Conservation (phyloP, 1,140 invertebrate species). For the Ceratina calcarata region DNA sequence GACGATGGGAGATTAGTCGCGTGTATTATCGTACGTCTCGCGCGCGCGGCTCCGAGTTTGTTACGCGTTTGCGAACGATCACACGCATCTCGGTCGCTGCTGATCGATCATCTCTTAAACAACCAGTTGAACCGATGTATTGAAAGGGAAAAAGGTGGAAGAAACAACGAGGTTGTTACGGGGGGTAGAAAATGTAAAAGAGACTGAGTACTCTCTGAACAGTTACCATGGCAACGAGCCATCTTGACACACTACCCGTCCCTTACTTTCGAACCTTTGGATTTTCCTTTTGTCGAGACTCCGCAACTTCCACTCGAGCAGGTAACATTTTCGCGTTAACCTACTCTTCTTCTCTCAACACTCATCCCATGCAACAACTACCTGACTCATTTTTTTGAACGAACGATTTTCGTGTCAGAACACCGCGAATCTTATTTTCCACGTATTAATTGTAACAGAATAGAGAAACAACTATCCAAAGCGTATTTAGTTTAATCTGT, state of each 20-base stretch:
- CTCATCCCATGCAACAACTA: not conserved
- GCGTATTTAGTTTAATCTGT: no score
- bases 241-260: slow-evolving; percentile 72
- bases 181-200: slow-evolving; percentile 50
- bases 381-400: not conserved
- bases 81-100: not conserved
- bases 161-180: slow-evolving; percentile 39
- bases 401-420: no score
- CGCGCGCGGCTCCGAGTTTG: not conserved
- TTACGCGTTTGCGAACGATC: not conserved
- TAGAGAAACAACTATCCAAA: no score
- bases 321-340: slow-evolving; percentile 50
- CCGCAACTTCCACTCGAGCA: slow-evolving; percentile 15
- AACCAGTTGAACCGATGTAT: slow-evolving; percentile 24
- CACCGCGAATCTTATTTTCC: not conserved
- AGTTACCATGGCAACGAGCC: slow-evolving; percentile 73
- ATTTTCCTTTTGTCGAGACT: slow-evolving; percentile 31
- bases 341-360: slow-evolving; percentile 6
- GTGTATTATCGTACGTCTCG: not conserved
- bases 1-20: not conserved
- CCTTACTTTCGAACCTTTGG: slow-evolving; percentile 46
- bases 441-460: no score
- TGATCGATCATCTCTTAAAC: slow-evolving; percentile 16
- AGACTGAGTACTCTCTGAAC: slow-evolving; percentile 56
- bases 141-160: slow-evolving; percentile 17